Base-by-base conservation (phyloP, 2,797 vertebrate genomes). In the Tachyglossus aculeatus region DNA sequence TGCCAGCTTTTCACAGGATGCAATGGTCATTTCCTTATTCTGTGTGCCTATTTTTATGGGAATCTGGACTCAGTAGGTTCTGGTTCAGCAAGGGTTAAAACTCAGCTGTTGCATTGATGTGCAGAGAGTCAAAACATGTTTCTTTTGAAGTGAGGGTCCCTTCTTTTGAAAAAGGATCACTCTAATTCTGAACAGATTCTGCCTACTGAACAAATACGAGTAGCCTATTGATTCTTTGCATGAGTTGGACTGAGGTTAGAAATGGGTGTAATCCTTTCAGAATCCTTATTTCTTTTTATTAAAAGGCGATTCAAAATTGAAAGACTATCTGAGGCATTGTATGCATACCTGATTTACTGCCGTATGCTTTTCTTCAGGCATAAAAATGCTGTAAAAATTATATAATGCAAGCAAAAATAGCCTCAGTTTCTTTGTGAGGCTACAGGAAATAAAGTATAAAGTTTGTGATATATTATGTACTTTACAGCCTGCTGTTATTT, bases 1-100 rank as follows among this genome's bases (percentile, higher is more conserved):
- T 90, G 83, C 75, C 66, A 72, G 74, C 80, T 85, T 84, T 74
- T 72, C 83, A 89, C 92, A 94, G 93, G 93, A 94, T 90, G 87
- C 90, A 86, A 83, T 64, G 57, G 78, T 81, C 87, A 91, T 93
- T 94, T 94, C 93, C 93, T 90, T 71, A 88, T 85, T 93, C 91
- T 91, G 88, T 90, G 83, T 70, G 82, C 83, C 89, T 91, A 87
- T 92, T 93, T 92, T 90, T 86, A 90, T 91, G 86, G 88, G 90
- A 82, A 86, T 87, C 86, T 80, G 87, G 77, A 88, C 89, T 78
- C 82, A 87, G 89, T 77, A 81, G 73, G 9, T 55, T 52, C 47
- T 78, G 86, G 89, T 67, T 77, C 45, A 77, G 45, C 67, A 80
- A 88, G 82, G 69, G 88, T 88, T 92, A 90, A 87, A 67, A 16